Conservation (phyloP, 2,797 vertebrate species). For the Sebastes kiyomatsui region DNA sequence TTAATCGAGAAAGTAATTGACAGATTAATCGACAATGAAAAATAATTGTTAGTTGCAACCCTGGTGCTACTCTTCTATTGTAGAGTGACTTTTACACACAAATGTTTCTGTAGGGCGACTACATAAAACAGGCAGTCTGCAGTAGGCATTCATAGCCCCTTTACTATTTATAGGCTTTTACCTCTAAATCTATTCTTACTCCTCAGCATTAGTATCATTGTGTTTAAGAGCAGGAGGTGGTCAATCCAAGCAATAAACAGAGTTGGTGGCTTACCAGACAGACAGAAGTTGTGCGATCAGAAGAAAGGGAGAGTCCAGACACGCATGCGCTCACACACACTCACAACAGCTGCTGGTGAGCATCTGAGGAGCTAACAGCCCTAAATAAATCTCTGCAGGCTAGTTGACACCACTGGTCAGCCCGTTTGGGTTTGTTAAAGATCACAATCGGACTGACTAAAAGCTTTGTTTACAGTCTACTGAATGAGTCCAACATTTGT, state of each 20-base stretch:
- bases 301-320: slow-evolving; percentile 36
- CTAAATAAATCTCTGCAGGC: slow-evolving; percentile 52
- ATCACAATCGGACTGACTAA: neutral
- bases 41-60: too few relatives aligned
- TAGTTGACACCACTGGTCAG: slow-evolving; percentile 26
- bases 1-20: too few relatives aligned
- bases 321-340: slow-evolving; percentile 2
- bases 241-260: neutral
- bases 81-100: neutral
- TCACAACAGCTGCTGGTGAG: slow-evolving; percentile 67
- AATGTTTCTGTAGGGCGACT: neutral
- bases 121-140: neutral
- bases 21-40: too few relatives aligned
- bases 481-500: neutral
- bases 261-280: slow-evolving; percentile 62
- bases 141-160: neutral
- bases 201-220: neutral
- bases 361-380: slow-evolving; percentile 26
- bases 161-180: slow-evolving; percentile 31
- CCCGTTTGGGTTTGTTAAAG: neutral
- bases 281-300: slow-evolving; percentile 28
- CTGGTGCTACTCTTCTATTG: neutral
- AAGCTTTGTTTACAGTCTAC: neutral
- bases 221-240: neutral
- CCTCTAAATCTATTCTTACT: neutral